Evolutionary conservation across 2,113 vertebrate genomes (phyloP), one percentile per base, ranked within the genome.

Genomic region (Chitala chitala): DNA sequence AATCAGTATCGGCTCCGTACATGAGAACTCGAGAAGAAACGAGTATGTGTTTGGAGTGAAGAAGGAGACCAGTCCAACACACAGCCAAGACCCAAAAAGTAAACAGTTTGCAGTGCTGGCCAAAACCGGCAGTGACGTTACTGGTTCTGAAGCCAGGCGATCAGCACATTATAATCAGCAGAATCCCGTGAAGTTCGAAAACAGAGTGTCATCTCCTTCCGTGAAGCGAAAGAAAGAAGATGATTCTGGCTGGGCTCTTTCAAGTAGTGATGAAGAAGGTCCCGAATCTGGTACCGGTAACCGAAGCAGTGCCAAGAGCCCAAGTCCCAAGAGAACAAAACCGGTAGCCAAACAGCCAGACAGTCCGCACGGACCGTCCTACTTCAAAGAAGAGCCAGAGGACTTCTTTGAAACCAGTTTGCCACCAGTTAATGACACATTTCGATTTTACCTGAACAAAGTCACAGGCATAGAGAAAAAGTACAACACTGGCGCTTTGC

Each of bases 361-460:
- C 1, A 86, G 80, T 59, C 82, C 69, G 24, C 79, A 85, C 0
- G 82, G 88, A 0, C 73, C 80, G 0, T 2, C 74, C 12, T 88
- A 87, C 80, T 88, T 84, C 58, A 77, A 78, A 31, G 84, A 83
- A 8, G 84, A 82, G 76, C 82, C 88, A 0, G 79, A 85, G 3
- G 92, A 94, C 85, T 89, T 89, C 78, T 94, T 92, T 5, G 94
- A 96, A 42, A 81, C 87, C 29, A 92, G 89, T 77, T 55, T 92
- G 55, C 78, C 94, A 40, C 84, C 86, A 74, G 86, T 83, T 55
- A 87, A 89, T 33, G 92, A 93, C 77, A 85, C 79, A 4, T 99
- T 93, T 85, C 87, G 90, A 12, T 97, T 99, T 81, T 96, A 98
- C 79, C 94, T 99, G 74, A 96, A 94, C 36, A 94, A 94, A 88